Percentiles rank a stretch among this genome's conserved stretches.
Evolutionary conservation across 2,113 vertebrate species (phyloP).

Genomic region (Terrapene triunguis): DNA sequence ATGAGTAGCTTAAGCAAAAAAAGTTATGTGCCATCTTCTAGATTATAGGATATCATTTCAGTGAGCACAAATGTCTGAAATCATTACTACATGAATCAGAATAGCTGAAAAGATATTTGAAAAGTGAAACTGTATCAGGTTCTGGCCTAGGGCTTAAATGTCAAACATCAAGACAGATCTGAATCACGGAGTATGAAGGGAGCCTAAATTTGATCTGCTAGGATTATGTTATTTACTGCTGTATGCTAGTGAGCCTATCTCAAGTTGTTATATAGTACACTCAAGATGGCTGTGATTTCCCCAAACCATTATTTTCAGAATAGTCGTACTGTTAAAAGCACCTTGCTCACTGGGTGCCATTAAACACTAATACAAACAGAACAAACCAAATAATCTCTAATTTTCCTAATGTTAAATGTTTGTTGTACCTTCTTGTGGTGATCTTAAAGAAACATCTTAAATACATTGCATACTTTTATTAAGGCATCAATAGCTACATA

Average conservation of each 20-base stretch:
- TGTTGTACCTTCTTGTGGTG: neutral
- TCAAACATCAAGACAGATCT: slow-evolving; percentile 61
- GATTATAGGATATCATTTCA: slow-evolving; percentile 48
- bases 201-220: slow-evolving; percentile 35
- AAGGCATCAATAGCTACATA: slow-evolving; percentile 45
- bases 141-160: slow-evolving; percentile 63
- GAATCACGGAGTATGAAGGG: slow-evolving; percentile 49
- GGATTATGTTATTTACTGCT: slow-evolving; percentile 48
- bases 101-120: slow-evolving; percentile 57
- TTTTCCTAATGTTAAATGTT: neutral
- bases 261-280: slow-evolving; percentile 60
- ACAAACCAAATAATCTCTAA: neutral
- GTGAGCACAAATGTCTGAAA: slow-evolving; percentile 55
- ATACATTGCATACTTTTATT: slow-evolving; percentile 69
- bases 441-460: slow-evolving; percentile 72
- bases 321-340: neutral
- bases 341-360: neutral
- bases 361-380: slow-evolving; percentile 5
- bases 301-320: neutral
- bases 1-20: slow-evolving; percentile 43
- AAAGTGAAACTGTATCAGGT: slow-evolving; percentile 56
- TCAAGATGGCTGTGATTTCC: slow-evolving; percentile 21
- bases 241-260: slow-evolving; percentile 51
- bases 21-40: slow-evolving; percentile 5
- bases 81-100: slow-evolving; percentile 69